phyloP scores from a whole-genome alignment of 2,888 invertebrate species.

The Drosophila lacicola region DNA sequence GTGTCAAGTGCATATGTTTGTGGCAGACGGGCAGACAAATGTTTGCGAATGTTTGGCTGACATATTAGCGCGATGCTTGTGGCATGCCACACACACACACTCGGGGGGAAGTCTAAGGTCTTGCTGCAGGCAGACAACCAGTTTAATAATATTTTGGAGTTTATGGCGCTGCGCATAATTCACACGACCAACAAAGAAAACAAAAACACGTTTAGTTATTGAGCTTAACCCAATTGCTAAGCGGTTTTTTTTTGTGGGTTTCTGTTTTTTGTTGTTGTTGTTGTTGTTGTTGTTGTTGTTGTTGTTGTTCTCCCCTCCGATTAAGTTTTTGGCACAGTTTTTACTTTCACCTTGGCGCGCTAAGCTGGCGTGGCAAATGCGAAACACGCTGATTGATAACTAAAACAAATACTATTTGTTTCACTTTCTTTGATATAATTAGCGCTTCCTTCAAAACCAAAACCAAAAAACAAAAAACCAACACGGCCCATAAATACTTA shows the following conservation, averaged over 20 bases:
- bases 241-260: slow-evolving; percentile 25
- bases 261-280: neutral
- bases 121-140: slow-evolving; percentile 48
- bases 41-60: slow-evolving; percentile 50
- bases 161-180: slow-evolving; percentile 54
- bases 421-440: slow-evolving; percentile 72
- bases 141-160: slow-evolving; percentile 57
- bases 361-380: slow-evolving; percentile 27
- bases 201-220: slow-evolving; percentile 69
- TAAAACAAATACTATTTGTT: slow-evolving; percentile 44
- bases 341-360: slow-evolving; percentile 62
- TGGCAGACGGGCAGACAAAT: slow-evolving; percentile 3
- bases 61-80: slow-evolving; percentile 42
- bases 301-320: slow-evolving; percentile 22
- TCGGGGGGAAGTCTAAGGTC: neutral
- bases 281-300: slow-evolving; percentile 15
- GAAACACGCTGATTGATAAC: slow-evolving; percentile 51
- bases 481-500: slow-evolving; percentile 42
- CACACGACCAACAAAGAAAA: slow-evolving; percentile 42
- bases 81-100: neutral
- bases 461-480: slow-evolving; percentile 18
- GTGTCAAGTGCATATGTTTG: slow-evolving; percentile 47
- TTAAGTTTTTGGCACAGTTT: slow-evolving; percentile 61
- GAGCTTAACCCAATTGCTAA: slow-evolving; percentile 71
- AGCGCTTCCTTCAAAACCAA: slow-evolving; percentile 67